Conservation (phyloP, 2,888 invertebrate species). For the Pammene fasciana region DNA sequence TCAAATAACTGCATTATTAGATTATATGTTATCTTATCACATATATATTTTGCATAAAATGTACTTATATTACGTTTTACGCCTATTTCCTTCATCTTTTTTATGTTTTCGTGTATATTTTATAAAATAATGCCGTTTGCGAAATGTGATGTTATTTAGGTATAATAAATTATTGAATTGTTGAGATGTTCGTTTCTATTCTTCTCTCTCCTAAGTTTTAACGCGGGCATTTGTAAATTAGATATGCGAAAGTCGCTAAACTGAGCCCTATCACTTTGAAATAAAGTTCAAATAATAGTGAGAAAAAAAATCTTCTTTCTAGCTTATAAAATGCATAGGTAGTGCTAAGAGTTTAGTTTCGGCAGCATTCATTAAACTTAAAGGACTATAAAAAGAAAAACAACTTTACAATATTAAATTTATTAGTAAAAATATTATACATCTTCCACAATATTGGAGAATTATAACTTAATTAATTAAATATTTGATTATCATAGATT, state of each 20-base stretch:
- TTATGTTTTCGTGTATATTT: constrained; percentile 14
- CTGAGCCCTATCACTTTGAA: no score
- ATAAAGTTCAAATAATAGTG: no score
- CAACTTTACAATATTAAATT: constrained; percentile 79
- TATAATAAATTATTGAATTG: constrained; percentile 41
- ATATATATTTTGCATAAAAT: not conserved
- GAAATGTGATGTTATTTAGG: constrained; percentile 46
- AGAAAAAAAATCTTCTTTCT: no score
- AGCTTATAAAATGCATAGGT: no score
- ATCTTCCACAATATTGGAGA: constrained; percentile 84
- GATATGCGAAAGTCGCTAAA: no score
- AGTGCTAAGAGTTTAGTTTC: no score
- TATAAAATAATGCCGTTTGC: constrained; percentile 28
- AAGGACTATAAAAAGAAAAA: constrained; percentile 61
- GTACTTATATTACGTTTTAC: constrained; percentile 1
- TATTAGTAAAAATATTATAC: constrained; percentile 84
- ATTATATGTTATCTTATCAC: not conserved
- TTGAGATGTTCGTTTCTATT: constrained; percentile 25
- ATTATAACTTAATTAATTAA: constrained; percentile 82
- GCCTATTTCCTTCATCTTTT: not conserved
- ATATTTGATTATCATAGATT: constrained; percentile 82
- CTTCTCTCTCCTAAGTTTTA: no score
- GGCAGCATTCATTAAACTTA: no score
- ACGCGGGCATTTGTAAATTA: no score
- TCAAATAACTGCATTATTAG: not conserved